Evolutionary conservation across 2,888 invertebrate species (phyloP), one percentile per base, ranked within the genome.

Genomic region (Eupithecia inturbata): DNA sequence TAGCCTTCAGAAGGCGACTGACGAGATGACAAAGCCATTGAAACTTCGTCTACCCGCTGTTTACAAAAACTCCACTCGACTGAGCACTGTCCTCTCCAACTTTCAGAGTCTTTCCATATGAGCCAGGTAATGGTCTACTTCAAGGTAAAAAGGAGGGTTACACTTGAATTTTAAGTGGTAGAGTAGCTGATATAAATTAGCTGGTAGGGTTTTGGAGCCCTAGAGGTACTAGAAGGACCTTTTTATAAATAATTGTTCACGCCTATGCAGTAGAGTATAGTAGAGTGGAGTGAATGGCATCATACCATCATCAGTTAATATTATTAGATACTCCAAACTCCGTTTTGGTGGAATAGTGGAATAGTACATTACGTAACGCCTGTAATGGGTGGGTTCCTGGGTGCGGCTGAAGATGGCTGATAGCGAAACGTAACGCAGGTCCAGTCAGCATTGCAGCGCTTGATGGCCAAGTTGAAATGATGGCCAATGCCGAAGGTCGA

Each of bases 151-250:
- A 87, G 87, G 87, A 79, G 79, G 78, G 83, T 81, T 80, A 69
- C 85, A 83, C 85, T 83, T 82, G 92, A 92, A 92, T 92, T 90
- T 90, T 88, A 89, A 92, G 86, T 82, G 84, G 71, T 39, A 4
- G 39, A 1, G 26, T 26, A 66, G 66, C 26, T 39, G 39, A 39
- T 33, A 1, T 39, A 0, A 14, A 26, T 66, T 16, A 41, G 66
- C 39, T 66, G 22, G 64, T 36, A 22, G 64, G 33, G 12, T 64
- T 33, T 33, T 57, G 57, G 4, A 26, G 14, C 12, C 26, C 0
- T 57, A 26, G 26, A 57, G 57, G 22, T 22, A n/a, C 6, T n/a
- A 9, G n/a, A 49, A 49, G n/a, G 19, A 41, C n/a, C n/a, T 49
- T 49, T 41, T 0, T 39, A 1, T 41, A 0, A 1, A 14, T 1